Conservation (phyloP, 2,797 vertebrate genomes). For the Sebastes umbrosus region DNA sequence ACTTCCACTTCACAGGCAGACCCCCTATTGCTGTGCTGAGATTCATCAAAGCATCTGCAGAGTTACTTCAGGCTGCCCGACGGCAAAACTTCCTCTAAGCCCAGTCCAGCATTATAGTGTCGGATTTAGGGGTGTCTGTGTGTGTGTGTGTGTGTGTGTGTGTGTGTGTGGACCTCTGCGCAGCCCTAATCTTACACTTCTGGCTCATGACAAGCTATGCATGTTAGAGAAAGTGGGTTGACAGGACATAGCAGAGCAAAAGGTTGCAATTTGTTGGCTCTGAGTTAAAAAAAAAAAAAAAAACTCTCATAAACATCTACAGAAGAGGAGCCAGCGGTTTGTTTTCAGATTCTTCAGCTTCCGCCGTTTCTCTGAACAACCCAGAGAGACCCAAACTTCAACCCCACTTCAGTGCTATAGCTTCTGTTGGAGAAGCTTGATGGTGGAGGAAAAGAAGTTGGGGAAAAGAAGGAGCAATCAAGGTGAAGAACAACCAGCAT, state of each 20-base stretch:
- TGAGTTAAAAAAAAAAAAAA: background rate
- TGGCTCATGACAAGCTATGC: background rate
- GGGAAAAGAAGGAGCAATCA: background rate
- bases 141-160: background rate
- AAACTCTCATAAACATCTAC: background rate
- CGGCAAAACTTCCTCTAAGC: constrained; percentile 18
- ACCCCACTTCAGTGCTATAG: background rate
- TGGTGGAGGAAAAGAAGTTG: background rate
- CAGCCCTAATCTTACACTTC: background rate
- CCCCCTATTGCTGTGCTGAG: constrained; percentile 23
- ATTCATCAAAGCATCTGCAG: constrained; percentile 62
- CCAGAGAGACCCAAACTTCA: background rate
- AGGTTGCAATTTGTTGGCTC: background rate
- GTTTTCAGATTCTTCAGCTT: background rate
- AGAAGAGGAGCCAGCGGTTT: background rate
- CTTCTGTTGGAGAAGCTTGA: background rate
- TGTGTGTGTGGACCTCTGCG: background rate
- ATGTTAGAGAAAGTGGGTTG: background rate
- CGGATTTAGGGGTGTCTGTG: background rate
- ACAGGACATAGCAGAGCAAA: background rate
- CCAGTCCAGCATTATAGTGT: background rate
- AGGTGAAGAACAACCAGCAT: background rate
- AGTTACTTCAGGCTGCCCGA: constrained; percentile 52
- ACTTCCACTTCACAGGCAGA: constrained; percentile 30
- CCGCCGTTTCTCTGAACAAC: background rate